Conservation (phyloP, 2,113 vertebrate genomes). For the Cariama cristata region DNA sequence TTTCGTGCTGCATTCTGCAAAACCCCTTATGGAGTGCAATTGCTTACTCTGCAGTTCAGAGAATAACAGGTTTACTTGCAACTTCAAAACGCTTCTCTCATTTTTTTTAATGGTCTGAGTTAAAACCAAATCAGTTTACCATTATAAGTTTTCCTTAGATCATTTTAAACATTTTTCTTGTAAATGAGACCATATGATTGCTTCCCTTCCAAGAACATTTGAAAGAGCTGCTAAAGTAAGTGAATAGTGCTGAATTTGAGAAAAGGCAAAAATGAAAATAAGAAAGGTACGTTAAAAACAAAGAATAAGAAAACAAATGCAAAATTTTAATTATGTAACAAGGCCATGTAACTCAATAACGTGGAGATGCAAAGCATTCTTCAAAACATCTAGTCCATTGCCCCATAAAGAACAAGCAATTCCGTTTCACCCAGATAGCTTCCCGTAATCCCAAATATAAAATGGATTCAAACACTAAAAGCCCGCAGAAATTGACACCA, state of each 20-base stretch:
- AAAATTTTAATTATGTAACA: background rate
- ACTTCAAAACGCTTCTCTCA: background rate
- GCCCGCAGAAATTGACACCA: background rate
- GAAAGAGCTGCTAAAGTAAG: background rate
- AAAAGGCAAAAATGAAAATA: background rate
- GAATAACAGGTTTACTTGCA: background rate
- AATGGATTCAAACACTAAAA: background rate
- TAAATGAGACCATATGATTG: conserved; percentile 5
- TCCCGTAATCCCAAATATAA: background rate
- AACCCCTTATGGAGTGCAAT: background rate
- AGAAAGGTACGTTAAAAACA: background rate
- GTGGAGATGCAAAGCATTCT: background rate
- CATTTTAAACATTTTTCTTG: background rate
- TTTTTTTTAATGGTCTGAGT: background rate
- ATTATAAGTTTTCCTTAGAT: background rate
- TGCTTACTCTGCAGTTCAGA: background rate
- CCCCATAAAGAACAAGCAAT: background rate
- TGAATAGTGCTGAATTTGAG: background rate
- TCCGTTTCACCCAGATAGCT: background rate
- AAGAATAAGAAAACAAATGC: background rate
- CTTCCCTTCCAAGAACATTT: background rate
- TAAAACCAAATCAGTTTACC: background rate
- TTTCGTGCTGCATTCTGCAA: background rate
- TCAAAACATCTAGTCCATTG: background rate
- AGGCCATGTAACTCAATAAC: background rate